Base-by-base conservation (phyloP, 2,888 invertebrate species). In the Tenodera sinensis region DNA sequence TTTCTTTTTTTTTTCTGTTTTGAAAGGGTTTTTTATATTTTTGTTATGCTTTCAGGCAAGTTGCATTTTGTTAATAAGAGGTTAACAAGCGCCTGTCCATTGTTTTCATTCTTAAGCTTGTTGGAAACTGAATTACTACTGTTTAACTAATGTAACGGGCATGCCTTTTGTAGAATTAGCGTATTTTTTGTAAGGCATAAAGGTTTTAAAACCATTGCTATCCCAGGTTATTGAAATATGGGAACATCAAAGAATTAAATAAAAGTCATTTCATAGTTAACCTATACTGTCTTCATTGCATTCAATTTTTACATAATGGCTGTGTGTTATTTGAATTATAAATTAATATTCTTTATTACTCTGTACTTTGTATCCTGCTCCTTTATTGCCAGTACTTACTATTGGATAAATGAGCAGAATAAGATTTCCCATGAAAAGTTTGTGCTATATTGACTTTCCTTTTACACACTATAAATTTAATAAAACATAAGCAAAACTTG, bases 101-200 rank as follows among this genome's bases (percentile, higher is more conserved):
- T 82, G 25, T 87, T 82, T 30, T 87, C 25, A n/a, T 87, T 27
- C 4, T 30, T 30, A 30, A 87, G 34, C 34, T 87, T 83, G 30
- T 34, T 30, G 25, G 3, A 25, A 42, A n/a, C 27, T 83, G 30
- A 28, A 82, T 87, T 87, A 42, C 30, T 42, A 34, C 34, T 85
- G 27, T 15, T 47, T 47, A 30, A 42, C 28, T 82, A 25, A 15
- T 82, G 83, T 82, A 87, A 87, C 82, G 87, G 87, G 83, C 83
- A 87, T 87, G 87, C 87, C 87, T 87, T 86, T 87, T 87, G 87
- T 87, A 87, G 87, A 27, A 85, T 25, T 87, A 81, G 86, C 20
- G 20, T 71, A 71, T 85, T 28, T 86, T 86, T 86, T 86, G 54
- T 42, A 12, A 71, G 47, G 28, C 25, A 28, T 28, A 28, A 82